phyloP scores from a whole-genome alignment of 2,888 invertebrate genomes.

The Sycophila texana region DNA sequence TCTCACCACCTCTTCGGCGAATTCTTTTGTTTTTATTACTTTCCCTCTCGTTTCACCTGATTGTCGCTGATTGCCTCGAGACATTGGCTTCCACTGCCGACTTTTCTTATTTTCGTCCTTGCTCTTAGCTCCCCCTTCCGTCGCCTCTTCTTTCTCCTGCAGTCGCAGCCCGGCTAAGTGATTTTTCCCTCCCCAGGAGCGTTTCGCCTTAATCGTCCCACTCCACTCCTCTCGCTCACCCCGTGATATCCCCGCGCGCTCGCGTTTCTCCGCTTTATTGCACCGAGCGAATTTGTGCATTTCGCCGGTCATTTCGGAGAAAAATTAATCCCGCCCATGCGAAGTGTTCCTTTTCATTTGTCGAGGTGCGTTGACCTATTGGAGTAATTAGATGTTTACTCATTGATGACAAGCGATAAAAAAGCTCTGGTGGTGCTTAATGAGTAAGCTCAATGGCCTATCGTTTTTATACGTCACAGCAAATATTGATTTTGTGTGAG shows the following conservation, averaged over 20 bases:
- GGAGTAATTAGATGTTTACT: too few species aligned
- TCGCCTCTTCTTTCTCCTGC: background rate
- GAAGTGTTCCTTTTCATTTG: too few species aligned
- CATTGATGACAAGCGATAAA: too few species aligned
- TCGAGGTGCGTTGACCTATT: too few species aligned
- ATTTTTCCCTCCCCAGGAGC: slow-evolving; percentile 5
- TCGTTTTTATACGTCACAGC: too few species aligned
- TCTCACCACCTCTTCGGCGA: background rate
- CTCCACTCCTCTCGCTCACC: slow-evolving; percentile 2
- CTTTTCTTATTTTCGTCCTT: slow-evolving; percentile 68
- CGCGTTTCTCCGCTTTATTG: slow-evolving; percentile 12
- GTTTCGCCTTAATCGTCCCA: background rate
- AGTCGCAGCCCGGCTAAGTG: slow-evolving; percentile 7
- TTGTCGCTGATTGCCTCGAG: slow-evolving; percentile 49
- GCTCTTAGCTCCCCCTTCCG: slow-evolving; percentile 65
- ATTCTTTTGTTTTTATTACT: slow-evolving; percentile 52
- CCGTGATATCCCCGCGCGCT: background rate
- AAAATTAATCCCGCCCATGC: too few species aligned
- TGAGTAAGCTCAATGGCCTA: too few species aligned
- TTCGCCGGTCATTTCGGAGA: background rate
- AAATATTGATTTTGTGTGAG: too few species aligned
- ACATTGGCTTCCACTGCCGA: slow-evolving; percentile 69
- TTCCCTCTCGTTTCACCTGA: slow-evolving; percentile 55
- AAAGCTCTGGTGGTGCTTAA: too few species aligned
- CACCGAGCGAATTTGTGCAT: background rate